A percentile compares a stretch with the other conserved stretches of the same genome.
Conservation (phyloP, 2,113 vertebrate species). For the Perca schrenkii region DNA sequence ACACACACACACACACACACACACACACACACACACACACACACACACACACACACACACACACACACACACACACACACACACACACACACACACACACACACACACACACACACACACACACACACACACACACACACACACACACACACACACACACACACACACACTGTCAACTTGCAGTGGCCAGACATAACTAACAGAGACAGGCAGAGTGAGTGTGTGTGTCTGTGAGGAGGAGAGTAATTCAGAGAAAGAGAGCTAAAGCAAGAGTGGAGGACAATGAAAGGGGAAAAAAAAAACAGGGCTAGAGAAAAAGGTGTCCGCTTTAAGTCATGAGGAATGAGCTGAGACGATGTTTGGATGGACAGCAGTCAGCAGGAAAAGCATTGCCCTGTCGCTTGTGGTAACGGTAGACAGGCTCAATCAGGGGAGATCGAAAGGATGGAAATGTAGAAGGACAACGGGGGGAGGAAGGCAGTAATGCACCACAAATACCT, state of each 20-base stretch:
- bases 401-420: slow-evolving; percentile 48
- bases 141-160: not conserved
- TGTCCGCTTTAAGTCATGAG: slow-evolving; percentile 54
- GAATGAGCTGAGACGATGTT: slow-evolving; percentile 39
- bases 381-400: slow-evolving; percentile 43
- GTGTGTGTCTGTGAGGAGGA: not conserved
- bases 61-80: not conserved
- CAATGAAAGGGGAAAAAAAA: slow-evolving; percentile 40
- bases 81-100: not conserved
- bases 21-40: not conserved
- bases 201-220: not conserved
- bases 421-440: slow-evolving; percentile 47
- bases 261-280: slow-evolving; percentile 14
- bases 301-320: slow-evolving; percentile 32
- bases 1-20: not conserved
- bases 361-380: slow-evolving; percentile 59
- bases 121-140: not conserved
- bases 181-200: too few species aligned
- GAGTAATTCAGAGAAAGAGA: slow-evolving; percentile 27
- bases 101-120: not conserved
- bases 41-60: not conserved
- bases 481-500: slow-evolving; percentile 46
- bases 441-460: slow-evolving; percentile 50
- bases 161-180: too few species aligned
- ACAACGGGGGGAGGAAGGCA: slow-evolving; percentile 18